Percentiles rank a stretch among this genome's conserved stretches.
These are phyloP conservation scores for Cranoglanis bouderius DNA, from an alignment of 2,113 vertebrate species.

Conservation along the genomic window DNA sequence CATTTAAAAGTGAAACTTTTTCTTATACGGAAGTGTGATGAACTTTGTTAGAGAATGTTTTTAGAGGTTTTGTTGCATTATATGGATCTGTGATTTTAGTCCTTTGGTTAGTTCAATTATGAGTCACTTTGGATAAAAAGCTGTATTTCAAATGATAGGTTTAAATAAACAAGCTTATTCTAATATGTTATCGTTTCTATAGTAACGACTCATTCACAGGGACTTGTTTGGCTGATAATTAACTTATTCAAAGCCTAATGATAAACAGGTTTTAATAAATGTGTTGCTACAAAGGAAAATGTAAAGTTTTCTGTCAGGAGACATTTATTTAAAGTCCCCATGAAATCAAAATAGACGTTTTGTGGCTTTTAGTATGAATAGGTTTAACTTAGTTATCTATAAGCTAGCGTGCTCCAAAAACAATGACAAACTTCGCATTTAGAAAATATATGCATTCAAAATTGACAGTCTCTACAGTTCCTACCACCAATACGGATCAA, in stretches of 20 bases:
- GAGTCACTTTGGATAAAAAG: background rate
- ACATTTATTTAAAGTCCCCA: too few relatives aligned
- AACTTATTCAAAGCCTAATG: background rate
- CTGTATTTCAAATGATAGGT: background rate
- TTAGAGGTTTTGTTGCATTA: background rate
- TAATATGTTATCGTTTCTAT: background rate
- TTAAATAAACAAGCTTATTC: background rate
- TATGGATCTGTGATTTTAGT: background rate
- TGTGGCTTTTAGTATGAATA: too few relatives aligned
- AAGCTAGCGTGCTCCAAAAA: too few relatives aligned
- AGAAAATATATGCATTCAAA: too few relatives aligned
- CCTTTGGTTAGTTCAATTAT: background rate
- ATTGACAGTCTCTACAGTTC: too few relatives aligned
- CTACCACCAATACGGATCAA: too few relatives aligned
- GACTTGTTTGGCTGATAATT: background rate
- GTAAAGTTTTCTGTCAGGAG: too few relatives aligned
- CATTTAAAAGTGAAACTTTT: constrained; percentile 11
- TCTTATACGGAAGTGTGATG: background rate
- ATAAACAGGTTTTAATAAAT: background rate
- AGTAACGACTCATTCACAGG: background rate
- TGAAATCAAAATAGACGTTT: too few relatives aligned
- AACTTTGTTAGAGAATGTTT: background rate
- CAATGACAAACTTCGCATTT: too few relatives aligned
- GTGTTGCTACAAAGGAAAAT: too few relatives aligned
- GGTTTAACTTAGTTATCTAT: too few relatives aligned